Base-by-base conservation (phyloP, 23 tunicate genomes). In the Clavelina lepadiformis region DNA sequence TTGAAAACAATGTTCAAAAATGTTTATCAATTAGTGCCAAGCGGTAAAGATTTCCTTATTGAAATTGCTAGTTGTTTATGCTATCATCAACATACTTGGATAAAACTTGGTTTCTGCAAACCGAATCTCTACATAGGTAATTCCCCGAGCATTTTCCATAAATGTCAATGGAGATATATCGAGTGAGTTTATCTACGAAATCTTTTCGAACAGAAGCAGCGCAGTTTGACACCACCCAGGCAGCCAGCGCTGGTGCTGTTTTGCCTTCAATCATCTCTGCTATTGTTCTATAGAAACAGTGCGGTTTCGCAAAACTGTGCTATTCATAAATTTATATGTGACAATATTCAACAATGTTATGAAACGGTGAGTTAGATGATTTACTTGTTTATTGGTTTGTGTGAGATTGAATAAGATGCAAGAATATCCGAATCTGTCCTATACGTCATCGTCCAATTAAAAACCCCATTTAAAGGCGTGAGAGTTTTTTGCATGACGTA, bases 401-500 rank as follows among this genome's bases (percentile, higher is more conserved):
- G 4, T 5, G 46, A 35, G 3, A 19, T 1, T 2, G 3, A 1
- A 54, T 85, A 85, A 4, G 83, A 44, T 2, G 73, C 28, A 26
- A 57, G 36, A 6, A 86, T 35, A 51, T 86, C 95, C 19, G 86
- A 78, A 35, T 86, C 95, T 4, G 54, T 37, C 34, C 95, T 35
- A 36, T 86, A 86, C 15, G 95, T 86, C 85, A 86, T 78, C 18
- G 95, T 86, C 95, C 85, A 86, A 46, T 86, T 86, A 57, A 86
- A 86, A 33, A 86, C 71, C 26, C 70, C 63, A 19, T 79, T 72
- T 13, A 86, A 58, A 0, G 65, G 71, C 0, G 81, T 65, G 57
- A 86, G 69, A 22, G 85, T 70, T 69, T 86, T 86, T 45, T 68
- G 77, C 49, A 86, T 78, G 11, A 79, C 80, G 32, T 65, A 71